Evolutionary conservation across 2,113 vertebrate species (phyloP).

Genomic region (Triplophysa dalaica): DNA sequence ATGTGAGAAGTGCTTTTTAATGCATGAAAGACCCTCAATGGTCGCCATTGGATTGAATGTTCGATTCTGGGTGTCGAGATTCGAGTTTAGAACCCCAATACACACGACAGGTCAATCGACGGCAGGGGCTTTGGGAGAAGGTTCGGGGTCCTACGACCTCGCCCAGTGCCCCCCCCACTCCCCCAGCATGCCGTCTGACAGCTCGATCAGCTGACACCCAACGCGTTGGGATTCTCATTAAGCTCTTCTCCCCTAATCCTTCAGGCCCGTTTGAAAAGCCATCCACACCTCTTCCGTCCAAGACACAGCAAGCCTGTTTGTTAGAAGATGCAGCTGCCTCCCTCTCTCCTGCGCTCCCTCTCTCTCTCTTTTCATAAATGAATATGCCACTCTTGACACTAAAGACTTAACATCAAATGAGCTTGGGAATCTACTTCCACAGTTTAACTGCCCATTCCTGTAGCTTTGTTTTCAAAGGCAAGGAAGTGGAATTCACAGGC

Average conservation of each 20-base stretch:
- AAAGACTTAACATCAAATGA: slow-evolving; percentile 97
- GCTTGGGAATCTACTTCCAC: slow-evolving; percentile 93
- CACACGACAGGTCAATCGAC: slow-evolving; percentile 21
- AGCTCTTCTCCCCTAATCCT: slow-evolving; percentile 69
- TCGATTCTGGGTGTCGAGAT: slow-evolving; percentile 38
- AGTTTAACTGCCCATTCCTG: slow-evolving; percentile 89
- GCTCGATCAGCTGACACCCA: slow-evolving; percentile 62
- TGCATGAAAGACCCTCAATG: neutral
- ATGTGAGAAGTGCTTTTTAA: neutral
- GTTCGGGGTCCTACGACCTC: slow-evolving; percentile 1
- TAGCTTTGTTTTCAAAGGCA: slow-evolving; percentile 87
- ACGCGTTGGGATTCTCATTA: slow-evolving; percentile 65
- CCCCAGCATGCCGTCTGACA: slow-evolving; percentile 57
- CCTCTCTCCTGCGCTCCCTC: slow-evolving; percentile 40
- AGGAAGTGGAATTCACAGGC: slow-evolving; percentile 87
- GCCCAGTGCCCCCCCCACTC: neutral
- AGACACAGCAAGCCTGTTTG: slow-evolving; percentile 61
- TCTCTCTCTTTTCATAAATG: slow-evolving; percentile 69
- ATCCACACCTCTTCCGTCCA: slow-evolving; percentile 67
- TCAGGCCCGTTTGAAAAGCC: slow-evolving; percentile 65
- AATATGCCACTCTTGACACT: slow-evolving; percentile 83
- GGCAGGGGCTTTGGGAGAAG: neutral
- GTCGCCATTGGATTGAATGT: slow-evolving; percentile 9
- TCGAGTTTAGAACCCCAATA: slow-evolving; percentile 32
- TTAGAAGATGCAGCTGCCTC: slow-evolving; percentile 64